These are phyloP conservation scores for Patella caerulea DNA, from an alignment of 2,888 invertebrate species.

Conservation along the genomic window DNA sequence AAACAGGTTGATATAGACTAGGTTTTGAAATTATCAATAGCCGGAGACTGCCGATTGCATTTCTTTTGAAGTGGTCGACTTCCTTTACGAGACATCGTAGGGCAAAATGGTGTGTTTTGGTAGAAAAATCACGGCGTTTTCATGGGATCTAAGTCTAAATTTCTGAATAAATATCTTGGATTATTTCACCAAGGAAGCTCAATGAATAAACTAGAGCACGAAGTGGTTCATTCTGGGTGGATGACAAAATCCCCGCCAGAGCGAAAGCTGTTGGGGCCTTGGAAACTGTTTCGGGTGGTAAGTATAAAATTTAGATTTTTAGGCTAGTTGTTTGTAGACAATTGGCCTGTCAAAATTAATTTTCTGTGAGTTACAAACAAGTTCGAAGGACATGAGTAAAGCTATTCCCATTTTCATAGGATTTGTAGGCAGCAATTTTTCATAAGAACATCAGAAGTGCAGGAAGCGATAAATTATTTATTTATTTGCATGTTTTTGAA, in stretches of 20 bases:
- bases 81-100: neutral
- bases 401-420: too few species aligned
- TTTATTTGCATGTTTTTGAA: too few species aligned
- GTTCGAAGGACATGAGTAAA: neutral
- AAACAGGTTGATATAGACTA: too few species aligned
- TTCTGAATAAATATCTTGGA: neutral
- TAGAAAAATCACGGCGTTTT: neutral
- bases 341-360: neutral
- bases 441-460: too few species aligned
- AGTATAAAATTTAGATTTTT: conserved; percentile 72
- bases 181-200: conserved; percentile 27
- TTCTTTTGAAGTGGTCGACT: too few species aligned
- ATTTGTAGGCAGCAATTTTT: too few species aligned
- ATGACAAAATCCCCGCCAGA: conserved; percentile 95
- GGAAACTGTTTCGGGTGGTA: conserved; percentile 86
- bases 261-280: conserved; percentile 76
- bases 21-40: too few species aligned
- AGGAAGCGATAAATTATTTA: neutral
- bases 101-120: conserved; percentile 10
- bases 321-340: neutral
- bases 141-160: neutral
- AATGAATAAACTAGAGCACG: conserved; percentile 50
- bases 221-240: conserved; percentile 80
- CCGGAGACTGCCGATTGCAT: too few species aligned
- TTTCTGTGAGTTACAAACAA: neutral